Percentiles rank a stretch among this genome's conserved stretches.
Evolutionary conservation across 2,888 invertebrate genomes (phyloP).

Genomic region (Mayetiola destructor): DNA sequence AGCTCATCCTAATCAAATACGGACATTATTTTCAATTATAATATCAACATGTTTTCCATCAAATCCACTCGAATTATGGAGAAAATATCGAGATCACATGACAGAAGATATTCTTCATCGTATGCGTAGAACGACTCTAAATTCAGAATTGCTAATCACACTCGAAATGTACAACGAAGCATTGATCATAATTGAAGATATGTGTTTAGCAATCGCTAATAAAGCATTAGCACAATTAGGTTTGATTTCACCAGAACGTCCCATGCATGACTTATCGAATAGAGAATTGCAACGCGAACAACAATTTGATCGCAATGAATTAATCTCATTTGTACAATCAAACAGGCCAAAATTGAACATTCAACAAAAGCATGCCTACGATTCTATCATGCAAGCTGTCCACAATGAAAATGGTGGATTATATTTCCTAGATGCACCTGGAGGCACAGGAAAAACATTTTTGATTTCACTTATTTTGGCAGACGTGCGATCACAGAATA

Average conservation of each 20-base stretch:
- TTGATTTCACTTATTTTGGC: conserved; percentile 16
- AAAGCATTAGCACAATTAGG: conserved; percentile 22
- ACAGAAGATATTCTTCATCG: conserved; percentile 19
- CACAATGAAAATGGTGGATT: conserved; percentile 19
- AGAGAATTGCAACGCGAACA: conserved; percentile 22
- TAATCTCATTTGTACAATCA: conserved; percentile 15
- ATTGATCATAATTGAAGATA: conserved; percentile 24
- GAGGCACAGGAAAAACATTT: conserved; percentile 18
- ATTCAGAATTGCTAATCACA: conserved; percentile 16
- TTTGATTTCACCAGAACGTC: conserved; percentile 23
- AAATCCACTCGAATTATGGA: conserved; percentile 1
- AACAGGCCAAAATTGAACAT: not conserved
- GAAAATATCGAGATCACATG: conserved; percentile 17
- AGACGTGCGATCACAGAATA: conserved; percentile 6
- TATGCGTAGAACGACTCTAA: conserved; percentile 1
- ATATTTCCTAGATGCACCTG: conserved; percentile 18
- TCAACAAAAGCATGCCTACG: conserved; percentile 21
- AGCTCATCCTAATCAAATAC: conserved; percentile 21
- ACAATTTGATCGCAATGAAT: conserved; percentile 20
- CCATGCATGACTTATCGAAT: conserved; percentile 21
- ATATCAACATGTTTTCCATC: conserved; percentile 17
- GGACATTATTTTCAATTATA: conserved; percentile 19
- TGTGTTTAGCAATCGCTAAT: conserved; percentile 22
- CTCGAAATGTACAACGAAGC: conserved; percentile 23
- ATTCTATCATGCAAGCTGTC: conserved; percentile 22